Evolutionary conservation across 2,113 vertebrate genomes (phyloP).

Genomic region (Himantopus leucocephalus): DNA sequence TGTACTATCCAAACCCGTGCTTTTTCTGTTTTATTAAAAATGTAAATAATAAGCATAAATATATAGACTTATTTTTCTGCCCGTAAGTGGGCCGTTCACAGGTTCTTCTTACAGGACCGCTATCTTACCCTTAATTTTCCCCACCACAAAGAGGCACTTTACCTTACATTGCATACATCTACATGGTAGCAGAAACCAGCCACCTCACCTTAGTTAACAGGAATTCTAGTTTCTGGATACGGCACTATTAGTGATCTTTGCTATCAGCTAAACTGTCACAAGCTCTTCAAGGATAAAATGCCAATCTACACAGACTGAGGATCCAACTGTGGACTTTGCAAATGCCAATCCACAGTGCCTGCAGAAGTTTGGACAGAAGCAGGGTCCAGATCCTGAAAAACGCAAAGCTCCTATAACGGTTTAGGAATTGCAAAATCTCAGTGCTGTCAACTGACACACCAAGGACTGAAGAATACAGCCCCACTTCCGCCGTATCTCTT

Average conservation of each 20-base stretch:
- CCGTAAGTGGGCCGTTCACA: background rate
- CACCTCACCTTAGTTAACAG: background rate
- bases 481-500: background rate
- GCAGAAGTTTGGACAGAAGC: background rate
- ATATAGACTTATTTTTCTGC: background rate
- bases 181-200: background rate
- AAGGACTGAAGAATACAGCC: background rate
- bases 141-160: background rate
- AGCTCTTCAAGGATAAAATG: background rate
- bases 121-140: background rate
- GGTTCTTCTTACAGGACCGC: background rate
- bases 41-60: background rate
- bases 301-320: background rate
- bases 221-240: background rate
- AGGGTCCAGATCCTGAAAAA: background rate
- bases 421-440: background rate
- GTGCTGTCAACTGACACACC: background rate
- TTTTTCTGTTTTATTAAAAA: background rate
- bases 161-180: background rate
- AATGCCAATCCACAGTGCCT: background rate
- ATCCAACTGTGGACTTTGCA: background rate
- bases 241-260: background rate
- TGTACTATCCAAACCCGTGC: background rate
- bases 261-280: background rate
- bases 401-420: fast-evolving